Evolutionary conservation across 2,888 invertebrate genomes (phyloP), one percentile per base, ranked within the genome.

Genomic region (Norana najaformis): DNA sequence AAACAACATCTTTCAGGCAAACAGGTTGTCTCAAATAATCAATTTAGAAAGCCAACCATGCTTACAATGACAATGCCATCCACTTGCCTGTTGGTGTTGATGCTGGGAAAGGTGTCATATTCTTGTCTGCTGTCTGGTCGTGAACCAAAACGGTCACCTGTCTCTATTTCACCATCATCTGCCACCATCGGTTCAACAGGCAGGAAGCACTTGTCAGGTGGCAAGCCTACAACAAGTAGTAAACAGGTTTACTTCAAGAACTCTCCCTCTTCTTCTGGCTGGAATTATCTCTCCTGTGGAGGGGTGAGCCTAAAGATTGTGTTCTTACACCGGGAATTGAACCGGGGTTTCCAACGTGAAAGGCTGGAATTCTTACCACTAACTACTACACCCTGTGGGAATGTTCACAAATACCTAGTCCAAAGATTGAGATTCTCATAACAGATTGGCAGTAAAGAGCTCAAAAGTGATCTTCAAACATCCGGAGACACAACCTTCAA

Each of bases 61-160:
- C 1, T 11, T n/a, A 69, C 69, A 69, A n/a, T n/a, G n/a, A 69
- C 30, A 69, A 69, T 69, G 5, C n/a, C 3, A 69, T 69, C 69
- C 69, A 69, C 47, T 69, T 69, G 93, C 93, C 91, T 93, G 90
- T 96, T 18, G 18, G 36, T 53, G 37, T 53, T 89, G 53, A 20
- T 41, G n/a, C 95, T 95, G 53, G 96, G 96, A 90, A 96, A 94
- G 88, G 96, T 95, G 3, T 95, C 95, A 94, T 96, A 97, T 94
- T 97, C 97, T 88, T 97, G 95, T 91, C 97, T 96, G 91, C 94
- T 94, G 92, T 94, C 93, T 2, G 93, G 92, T 23, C 92, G 91
- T 18, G 93, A 91, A 36, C 95, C 95, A 92, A 95, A 95, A 85
- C 94, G 93, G 36, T 92, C 91, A 20, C 95, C 95, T 34, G 93